A percentile compares a stretch with the other conserved stretches of the same genome.
Conservation (phyloP, 2,888 invertebrate species). For the Corbicula japonica region DNA sequence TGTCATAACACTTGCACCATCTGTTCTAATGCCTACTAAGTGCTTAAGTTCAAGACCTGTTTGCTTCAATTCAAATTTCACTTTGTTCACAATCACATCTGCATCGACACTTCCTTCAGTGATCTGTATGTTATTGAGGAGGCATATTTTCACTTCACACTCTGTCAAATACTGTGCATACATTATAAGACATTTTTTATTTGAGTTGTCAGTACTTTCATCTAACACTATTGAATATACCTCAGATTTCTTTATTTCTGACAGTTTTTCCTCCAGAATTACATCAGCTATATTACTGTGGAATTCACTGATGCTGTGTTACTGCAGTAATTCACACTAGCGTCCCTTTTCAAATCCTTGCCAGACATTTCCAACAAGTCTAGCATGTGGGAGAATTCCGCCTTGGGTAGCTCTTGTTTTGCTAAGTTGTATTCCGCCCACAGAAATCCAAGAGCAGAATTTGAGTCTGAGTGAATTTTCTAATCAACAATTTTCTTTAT, state of each 20-base stretch:
- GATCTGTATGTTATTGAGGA: conserved; percentile 43
- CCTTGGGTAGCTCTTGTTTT: conserved; percentile 7
- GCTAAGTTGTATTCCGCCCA: background rate
- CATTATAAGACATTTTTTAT: conserved; percentile 38
- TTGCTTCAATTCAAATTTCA: conserved; percentile 24
- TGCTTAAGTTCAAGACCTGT: conserved; percentile 41
- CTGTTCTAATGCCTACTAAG: conserved; percentile 49
- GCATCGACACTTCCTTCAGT: conserved; percentile 39
- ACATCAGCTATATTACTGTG: conserved; percentile 33
- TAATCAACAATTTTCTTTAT: background rate
- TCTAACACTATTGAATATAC: conserved; percentile 32
- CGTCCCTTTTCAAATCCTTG: conserved; percentile 15
- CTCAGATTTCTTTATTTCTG: conserved; percentile 14
- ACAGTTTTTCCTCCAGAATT: conserved; percentile 30
- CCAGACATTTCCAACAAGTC: conserved; percentile 21
- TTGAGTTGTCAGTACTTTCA: conserved; percentile 56
- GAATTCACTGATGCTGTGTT: conserved; percentile 41
- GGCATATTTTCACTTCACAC: conserved; percentile 1
- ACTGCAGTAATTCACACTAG: background rate
- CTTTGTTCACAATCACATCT: conserved; percentile 27
- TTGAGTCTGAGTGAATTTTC: background rate
- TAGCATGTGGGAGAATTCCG: conserved; percentile 4
- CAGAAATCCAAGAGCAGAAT: background rate
- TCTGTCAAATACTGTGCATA: conserved; percentile 40
- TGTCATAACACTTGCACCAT: conserved; percentile 59